These are phyloP conservation scores for Melanotaenia trifasciata DNA, from an alignment of 2,797 vertebrate genomes.

Conservation along the genomic window DNA sequence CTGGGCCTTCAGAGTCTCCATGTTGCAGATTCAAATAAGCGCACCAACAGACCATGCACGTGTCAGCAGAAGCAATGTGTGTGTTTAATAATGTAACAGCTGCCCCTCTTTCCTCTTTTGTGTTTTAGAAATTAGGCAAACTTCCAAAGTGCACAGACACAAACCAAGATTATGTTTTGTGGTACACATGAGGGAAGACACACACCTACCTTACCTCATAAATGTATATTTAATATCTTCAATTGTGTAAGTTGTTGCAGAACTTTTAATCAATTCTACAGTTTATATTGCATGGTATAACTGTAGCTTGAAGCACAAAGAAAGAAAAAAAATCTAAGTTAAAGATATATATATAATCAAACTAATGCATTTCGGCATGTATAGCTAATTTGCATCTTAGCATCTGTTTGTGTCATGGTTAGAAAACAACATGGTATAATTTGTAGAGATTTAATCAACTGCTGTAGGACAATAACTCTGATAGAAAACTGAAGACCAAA, in stretches of 20 bases:
- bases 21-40: conserved; percentile 57
- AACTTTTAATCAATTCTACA: conserved; percentile 24
- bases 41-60: conserved; percentile 44
- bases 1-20: conserved; percentile 30
- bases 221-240: conserved; percentile 42
- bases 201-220: conserved; percentile 14
- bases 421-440: background rate
- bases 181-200: conserved; percentile 34
- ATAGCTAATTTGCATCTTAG: conserved; percentile 6
- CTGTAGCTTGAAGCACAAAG: background rate
- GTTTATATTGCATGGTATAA: background rate
- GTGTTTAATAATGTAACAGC: conserved; percentile 73
- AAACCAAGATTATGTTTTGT: conserved; percentile 25
- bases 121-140: conserved; percentile 67
- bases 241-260: conserved; percentile 14
- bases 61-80: conserved; percentile 54
- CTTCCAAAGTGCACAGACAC: conserved; percentile 55
- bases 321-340: background rate
- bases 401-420: background rate
- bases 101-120: conserved; percentile 63
- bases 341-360: conserved; percentile 12
- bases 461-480: background rate
- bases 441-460: background rate
- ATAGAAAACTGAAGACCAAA: background rate
- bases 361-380: background rate